Evolutionary conservation across 1,140 invertebrate species (phyloP).

Genomic region (Hycleus cichorii): DNA sequence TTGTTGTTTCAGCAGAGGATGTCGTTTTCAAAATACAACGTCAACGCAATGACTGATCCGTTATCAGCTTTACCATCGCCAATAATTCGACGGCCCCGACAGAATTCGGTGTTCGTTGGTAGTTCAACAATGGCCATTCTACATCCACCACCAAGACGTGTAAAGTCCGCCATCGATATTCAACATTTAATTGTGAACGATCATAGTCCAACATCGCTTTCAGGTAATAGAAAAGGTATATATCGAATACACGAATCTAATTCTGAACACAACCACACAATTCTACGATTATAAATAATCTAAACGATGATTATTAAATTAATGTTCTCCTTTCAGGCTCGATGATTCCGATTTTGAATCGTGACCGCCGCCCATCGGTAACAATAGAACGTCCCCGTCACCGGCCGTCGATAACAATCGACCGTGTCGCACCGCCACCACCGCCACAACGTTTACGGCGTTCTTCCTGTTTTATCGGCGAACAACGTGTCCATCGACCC

Average conservation of each 20-base stretch:
- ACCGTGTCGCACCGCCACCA: slow-evolving; percentile 19
- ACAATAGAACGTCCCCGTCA: slow-evolving; percentile 22
- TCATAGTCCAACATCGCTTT: slow-evolving; percentile 26
- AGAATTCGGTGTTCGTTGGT: slow-evolving; percentile 81
- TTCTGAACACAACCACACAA: too few relatives aligned
- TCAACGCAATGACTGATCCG: slow-evolving; percentile 52
- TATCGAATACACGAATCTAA: not conserved
- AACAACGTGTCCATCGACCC: slow-evolving; percentile 1
- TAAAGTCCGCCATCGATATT: slow-evolving; percentile 75
- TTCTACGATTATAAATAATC: too few relatives aligned
- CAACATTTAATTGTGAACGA: slow-evolving; percentile 56
- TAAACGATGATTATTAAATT: too few relatives aligned
- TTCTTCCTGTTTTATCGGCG: slow-evolving; percentile 34
- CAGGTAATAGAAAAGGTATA: slow-evolving; percentile 29
- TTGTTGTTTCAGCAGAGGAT: slow-evolving; percentile 49
- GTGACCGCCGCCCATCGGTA: slow-evolving; percentile 23
- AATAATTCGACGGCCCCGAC: slow-evolving; percentile 47
- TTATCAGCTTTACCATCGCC: slow-evolving; percentile 38
- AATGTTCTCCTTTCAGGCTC: slow-evolving; percentile 17
- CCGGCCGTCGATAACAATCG: slow-evolving; percentile 33
- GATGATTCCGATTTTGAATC: slow-evolving; percentile 28
- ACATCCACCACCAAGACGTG: slow-evolving; percentile 57
- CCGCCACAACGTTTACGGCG: slow-evolving; percentile 18
- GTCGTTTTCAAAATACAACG: slow-evolving; percentile 60
- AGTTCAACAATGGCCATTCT: slow-evolving; percentile 55